Evolutionary conservation across 2,797 vertebrate species (phyloP).

Genomic region (Threskiornis aethiopicus): DNA sequence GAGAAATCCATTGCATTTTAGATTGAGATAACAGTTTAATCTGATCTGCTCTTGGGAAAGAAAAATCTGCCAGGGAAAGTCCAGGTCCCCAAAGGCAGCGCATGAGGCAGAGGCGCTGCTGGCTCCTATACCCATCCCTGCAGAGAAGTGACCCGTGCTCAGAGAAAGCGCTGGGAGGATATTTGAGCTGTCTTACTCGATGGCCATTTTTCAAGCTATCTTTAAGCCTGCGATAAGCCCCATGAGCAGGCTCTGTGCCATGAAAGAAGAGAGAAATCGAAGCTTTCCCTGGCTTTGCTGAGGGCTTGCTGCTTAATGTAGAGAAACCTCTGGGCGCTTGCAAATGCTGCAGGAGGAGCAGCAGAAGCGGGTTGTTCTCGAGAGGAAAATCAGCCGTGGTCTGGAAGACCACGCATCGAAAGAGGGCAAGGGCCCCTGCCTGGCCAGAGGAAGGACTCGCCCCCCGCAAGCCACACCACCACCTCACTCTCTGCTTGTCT

Average conservation of each 20-base stretch:
- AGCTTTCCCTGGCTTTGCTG: not conserved
- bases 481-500: not conserved
- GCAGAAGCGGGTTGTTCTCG: not conserved
- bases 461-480: accelerated
- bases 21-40: not conserved
- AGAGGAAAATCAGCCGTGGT: not conserved
- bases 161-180: not conserved
- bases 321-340: not conserved
- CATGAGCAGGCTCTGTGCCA: not conserved
- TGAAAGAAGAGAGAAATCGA: not conserved
- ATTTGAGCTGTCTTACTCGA: not conserved
- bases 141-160: not conserved
- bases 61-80: not conserved
- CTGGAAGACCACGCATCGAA: not conserved
- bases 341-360: not conserved
- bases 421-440: not conserved
- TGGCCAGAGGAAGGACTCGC: not conserved
- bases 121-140: not conserved
- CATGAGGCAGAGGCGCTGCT: accelerated
- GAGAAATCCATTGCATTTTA: not conserved
- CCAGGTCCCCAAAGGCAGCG: not conserved
- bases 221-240: not conserved
- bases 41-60: not conserved
- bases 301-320: not conserved
- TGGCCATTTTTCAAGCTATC: not conserved